Percentiles rank a stretch among this genome's conserved stretches.
These are phyloP conservation scores for Drosophila niveifrons DNA, from an alignment of 2,888 invertebrate species.

Conservation along the genomic window DNA sequence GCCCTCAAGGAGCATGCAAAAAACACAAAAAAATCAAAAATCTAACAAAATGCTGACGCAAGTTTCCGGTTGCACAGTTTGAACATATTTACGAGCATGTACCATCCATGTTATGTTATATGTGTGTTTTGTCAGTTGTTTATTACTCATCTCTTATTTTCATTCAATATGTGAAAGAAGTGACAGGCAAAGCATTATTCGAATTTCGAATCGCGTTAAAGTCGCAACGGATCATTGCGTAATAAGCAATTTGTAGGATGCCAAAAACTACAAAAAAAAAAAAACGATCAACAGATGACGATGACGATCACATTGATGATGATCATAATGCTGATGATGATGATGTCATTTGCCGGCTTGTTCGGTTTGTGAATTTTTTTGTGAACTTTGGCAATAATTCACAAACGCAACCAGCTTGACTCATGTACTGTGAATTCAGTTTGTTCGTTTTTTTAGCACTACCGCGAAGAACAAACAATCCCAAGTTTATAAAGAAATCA, in stretches of 20 bases:
- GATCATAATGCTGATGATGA: conserved; percentile 6
- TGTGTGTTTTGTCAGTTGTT: conserved; percentile 5
- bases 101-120: conserved; percentile 25
- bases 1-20: conserved; percentile 15
- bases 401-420: conserved; percentile 23
- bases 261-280: conserved; percentile 12
- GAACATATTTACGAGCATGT: conserved; percentile 31
- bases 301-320: not conserved
- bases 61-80: conserved; percentile 51
- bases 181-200: conserved; percentile 5
- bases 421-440: conserved; percentile 1
- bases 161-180: conserved; percentile 22
- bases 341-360: conserved; percentile 43
- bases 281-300: conserved; percentile 29
- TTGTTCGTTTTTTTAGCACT: not conserved
- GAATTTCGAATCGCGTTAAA: conserved; percentile 1
- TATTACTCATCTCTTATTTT: conserved; percentile 22
- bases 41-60: conserved; percentile 43
- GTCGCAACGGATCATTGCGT: conserved; percentile 50
- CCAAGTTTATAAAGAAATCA: not conserved
- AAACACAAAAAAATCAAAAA: not conserved
- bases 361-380: conserved; percentile 17
- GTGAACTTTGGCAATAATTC: conserved; percentile 55
- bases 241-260: conserved; percentile 47
- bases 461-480: not conserved